These are phyloP conservation scores for Perca flavescens DNA, from an alignment of 2,113 vertebrate species.

Conservation along the genomic window DNA sequence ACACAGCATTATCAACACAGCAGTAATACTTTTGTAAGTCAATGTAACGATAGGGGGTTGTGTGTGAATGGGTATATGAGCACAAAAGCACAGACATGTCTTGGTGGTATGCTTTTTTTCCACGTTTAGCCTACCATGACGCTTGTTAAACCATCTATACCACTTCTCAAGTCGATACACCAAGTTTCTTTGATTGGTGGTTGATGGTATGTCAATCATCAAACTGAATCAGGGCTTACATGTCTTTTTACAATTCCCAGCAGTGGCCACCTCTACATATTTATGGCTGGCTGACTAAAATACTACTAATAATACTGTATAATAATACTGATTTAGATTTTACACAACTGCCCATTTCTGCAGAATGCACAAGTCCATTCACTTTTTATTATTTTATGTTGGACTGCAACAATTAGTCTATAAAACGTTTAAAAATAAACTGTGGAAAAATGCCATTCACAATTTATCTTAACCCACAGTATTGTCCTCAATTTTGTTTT, in stretches of 20 bases:
- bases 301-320: background rate
- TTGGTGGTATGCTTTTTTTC: background rate
- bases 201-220: background rate
- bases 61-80: background rate
- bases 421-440: too few species aligned
- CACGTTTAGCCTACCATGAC: background rate
- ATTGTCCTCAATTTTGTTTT: too few species aligned
- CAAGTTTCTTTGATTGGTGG: background rate
- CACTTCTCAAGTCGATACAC: background rate
- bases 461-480: too few species aligned
- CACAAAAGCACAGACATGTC: background rate
- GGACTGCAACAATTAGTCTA: too few species aligned
- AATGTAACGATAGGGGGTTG: background rate
- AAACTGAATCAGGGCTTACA: background rate
- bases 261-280: background rate
- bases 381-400: background rate
- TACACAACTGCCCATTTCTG: background rate
- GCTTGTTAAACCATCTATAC: background rate
- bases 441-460: too few species aligned
- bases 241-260: background rate
- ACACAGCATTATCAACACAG: background rate
- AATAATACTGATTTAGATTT: too few species aligned
- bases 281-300: background rate
- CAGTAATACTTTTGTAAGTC: background rate
- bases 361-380: background rate